Percentiles rank a stretch among this genome's conserved stretches.
phyloP scores from a whole-genome alignment of 1,140 invertebrate species.

The Habropoda laboriosa region DNA sequence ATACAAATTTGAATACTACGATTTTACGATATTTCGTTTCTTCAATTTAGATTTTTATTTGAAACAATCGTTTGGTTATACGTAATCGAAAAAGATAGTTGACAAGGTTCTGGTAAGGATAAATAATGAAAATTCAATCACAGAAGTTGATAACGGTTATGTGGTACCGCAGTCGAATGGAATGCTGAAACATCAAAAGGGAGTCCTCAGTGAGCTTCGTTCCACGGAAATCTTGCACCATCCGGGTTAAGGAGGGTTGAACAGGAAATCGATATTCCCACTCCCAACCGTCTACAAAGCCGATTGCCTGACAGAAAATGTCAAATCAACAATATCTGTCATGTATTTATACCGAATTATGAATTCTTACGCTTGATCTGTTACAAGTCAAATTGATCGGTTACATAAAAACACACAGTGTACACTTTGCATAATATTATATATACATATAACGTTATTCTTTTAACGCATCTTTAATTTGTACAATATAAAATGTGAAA shows the following conservation, averaged over 20 bases:
- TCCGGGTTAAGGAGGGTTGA: constrained; percentile 48
- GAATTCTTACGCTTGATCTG: no score
- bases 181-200: constrained; percentile 28
- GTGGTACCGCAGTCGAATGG: background rate
- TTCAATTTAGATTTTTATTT: background rate
- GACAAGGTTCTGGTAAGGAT: background rate
- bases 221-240: constrained; percentile 34
- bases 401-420: background rate
- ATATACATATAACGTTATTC: no score
- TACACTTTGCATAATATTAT: background rate
- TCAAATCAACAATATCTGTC: constrained; percentile 38
- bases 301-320: constrained; percentile 49
- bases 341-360: background rate
- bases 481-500: constrained; percentile 2
- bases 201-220: constrained; percentile 21
- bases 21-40: background rate
- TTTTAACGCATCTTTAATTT: background rate
- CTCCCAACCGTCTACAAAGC: constrained; percentile 37
- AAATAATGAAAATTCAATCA: background rate
- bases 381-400: no score
- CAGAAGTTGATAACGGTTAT: constrained; percentile 22
- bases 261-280: constrained; percentile 53
- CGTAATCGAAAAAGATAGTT: background rate
- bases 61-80: background rate
- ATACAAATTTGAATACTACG: background rate